Evolutionary conservation across 2,113 vertebrate genomes (phyloP), one percentile per base, ranked within the genome.

Genomic region (Epinephelus moara): DNA sequence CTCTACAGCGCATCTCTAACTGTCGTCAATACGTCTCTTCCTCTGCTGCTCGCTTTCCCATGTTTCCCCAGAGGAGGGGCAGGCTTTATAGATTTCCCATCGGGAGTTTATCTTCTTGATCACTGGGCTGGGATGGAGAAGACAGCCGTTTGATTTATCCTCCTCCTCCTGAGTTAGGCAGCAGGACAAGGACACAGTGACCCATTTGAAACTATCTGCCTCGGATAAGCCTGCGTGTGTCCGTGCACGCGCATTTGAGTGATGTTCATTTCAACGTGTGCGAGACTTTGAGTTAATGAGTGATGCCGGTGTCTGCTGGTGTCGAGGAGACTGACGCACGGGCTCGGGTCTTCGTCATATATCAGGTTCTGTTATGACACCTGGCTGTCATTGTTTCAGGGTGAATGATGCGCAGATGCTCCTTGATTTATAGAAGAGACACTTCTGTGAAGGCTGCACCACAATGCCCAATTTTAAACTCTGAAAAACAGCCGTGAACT

Each of bases 91-190:
- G 85, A 90, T 91, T 84, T 93, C 86, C 85, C 85, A 91, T 87
- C 61, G 27, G 75, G 84, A 75, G 85, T 74, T 90, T 91, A 94
- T 95, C 82, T 90, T 86, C 82, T 80, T 81, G 87, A 91, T 92
- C 88, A 85, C 57, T 55, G 40, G 85, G 56, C 68, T 25, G 30
- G 82, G 90, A 71, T 68, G 82, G 77, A 84, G 85, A 57, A 75
- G 85, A 86, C 80, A 67, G 86, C 21, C 9, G 9, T 9, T 33
- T 91, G 85, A 93, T 94, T 93, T 88, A 91, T 92, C 21, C 71
- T 81, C 78, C 91, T 91, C 83, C 84, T 77, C 73, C 70, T 53
- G 50, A 75, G 56, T 61, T 70, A 82, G 85, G 50, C 85, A 57
- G 60, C 63, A 8, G 74, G 83, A 83, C 89, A 91, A 93, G 93